Evolutionary conservation across 2,113 vertebrate genomes (phyloP), one percentile per base, ranked within the genome.

Genomic region (Ochotona curzoniae): DNA sequence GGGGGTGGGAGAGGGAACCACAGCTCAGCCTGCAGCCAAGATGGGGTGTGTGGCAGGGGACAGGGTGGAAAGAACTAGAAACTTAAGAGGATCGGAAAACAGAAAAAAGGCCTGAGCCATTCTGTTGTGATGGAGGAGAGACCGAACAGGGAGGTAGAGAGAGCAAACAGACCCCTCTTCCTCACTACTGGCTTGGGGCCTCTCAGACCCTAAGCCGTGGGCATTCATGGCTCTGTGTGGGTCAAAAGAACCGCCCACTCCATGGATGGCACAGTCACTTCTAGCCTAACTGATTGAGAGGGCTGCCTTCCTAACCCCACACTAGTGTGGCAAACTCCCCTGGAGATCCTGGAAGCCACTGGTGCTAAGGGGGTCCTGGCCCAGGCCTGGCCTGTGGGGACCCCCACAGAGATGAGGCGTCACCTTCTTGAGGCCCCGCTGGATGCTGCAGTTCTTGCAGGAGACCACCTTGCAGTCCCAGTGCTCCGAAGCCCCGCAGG

Each of bases 371-470:
- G 57, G 49, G 7, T 57, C 26, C 15, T 21, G 20, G 28, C 28
- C 30, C 7, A 14, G 14, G 78, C n/a, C 6, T 14, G 49, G 38
- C 44, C 38, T 25, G 30, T 69, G 23, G 3, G 30, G 54, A 15
- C 13, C n/a, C 17, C 15, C 20, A n/a, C n/a, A 67, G 23, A 30
- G 25, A 51, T 49, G 64, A 75, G 49, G 66, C 25, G 6, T 7
- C 96, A 99, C 99, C 99, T 99, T 99, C 96, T 99, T 99, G 64
- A 99, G 98, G 32, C 99, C 99, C n/a, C 99, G 98, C 97, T 99
- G 99, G 97, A 99, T 99, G 98, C 99, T 99, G 98, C 99, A 99
- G 98, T 99, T 99, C 97, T 99, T 99, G 97, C 99, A 99, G 96
- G 99, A 99, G 38, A 99, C 98, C 97, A 98, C 98, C 97, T 99